Percentiles rank a stretch among this genome's conserved stretches.
These are phyloP conservation scores for Chiridota heheva DNA, from an alignment of 35 echinoderm and acorn worm genomes.

Conservation along the genomic window DNA sequence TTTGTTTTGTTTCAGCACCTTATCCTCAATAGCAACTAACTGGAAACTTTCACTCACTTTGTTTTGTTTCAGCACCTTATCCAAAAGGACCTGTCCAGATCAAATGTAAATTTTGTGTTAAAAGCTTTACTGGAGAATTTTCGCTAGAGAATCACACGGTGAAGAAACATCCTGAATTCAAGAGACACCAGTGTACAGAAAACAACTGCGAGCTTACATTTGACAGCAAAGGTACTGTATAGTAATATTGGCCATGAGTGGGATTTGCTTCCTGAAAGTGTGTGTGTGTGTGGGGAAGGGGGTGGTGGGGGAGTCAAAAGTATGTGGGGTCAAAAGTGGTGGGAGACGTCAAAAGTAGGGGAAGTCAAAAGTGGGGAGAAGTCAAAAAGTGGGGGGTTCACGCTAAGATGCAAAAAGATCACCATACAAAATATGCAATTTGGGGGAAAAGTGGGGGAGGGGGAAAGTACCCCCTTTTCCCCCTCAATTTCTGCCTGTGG, in stretches of 20 bases:
- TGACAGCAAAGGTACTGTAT: conserved; percentile 85
- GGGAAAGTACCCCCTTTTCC: too few species aligned
- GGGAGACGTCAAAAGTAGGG: too few species aligned
- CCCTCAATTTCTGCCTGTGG: too few species aligned
- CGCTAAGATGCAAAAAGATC: too few species aligned
- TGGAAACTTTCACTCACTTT: background rate
- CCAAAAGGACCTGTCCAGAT: conserved; percentile 93
- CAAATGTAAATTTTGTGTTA: conserved; percentile 95
- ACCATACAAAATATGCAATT: too few species aligned
- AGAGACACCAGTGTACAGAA: conserved; percentile 87
- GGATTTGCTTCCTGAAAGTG: too few species aligned
- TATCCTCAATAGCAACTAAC: too few species aligned
- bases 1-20: conserved; percentile 17
- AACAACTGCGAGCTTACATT: conserved; percentile 90
- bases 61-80: conserved; percentile 61
- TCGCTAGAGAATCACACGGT: conserved; percentile 85
- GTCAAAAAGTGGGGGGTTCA: too few species aligned
- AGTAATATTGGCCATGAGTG: too few species aligned
- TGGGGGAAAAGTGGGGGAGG: too few species aligned
- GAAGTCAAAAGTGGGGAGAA: too few species aligned
- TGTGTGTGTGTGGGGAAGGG: too few species aligned
- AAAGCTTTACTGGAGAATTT: conserved; percentile 82
- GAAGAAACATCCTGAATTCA: conserved; percentile 63
- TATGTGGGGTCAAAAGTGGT: background rate
- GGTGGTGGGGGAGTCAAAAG: background rate